Conservation (phyloP, 2,113 vertebrate species). For the Rhynchopsitta pachyrhyncha region DNA sequence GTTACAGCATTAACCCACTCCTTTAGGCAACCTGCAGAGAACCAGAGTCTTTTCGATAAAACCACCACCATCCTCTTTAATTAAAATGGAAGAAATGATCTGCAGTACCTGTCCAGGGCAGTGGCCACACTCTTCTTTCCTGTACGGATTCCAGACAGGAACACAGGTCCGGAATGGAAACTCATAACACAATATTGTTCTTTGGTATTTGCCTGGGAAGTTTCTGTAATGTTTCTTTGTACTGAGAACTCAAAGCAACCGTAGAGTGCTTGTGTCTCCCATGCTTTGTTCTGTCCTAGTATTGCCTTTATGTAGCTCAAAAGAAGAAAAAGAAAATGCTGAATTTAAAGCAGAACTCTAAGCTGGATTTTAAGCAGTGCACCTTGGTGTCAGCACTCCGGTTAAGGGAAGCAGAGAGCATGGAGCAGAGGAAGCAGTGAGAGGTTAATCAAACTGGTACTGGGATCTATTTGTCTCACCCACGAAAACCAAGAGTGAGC, state of each 20-base stretch:
- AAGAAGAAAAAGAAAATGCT: not conserved
- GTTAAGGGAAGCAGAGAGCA: not conserved
- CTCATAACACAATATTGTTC: not conserved
- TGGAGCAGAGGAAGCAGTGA: not conserved
- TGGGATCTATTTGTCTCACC: not conserved
- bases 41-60: not conserved
- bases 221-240: constrained; percentile 6
- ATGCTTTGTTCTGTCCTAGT: not conserved
- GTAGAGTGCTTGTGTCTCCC: not conserved
- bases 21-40: not conserved
- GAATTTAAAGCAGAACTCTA: constrained; percentile 10
- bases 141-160: not conserved
- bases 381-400: not conserved
- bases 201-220: not conserved
- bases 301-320: not conserved
- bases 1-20: not conserved
- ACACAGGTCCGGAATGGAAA: not conserved
- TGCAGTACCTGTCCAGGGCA: not conserved
- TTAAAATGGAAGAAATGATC: not conserved
- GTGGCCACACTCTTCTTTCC: not conserved
- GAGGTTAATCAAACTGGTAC: not conserved
- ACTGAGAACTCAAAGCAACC: not conserved
- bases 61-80: not conserved
- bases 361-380: not conserved
- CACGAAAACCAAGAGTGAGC: not conserved